Percentiles rank a stretch among this genome's conserved stretches.
Evolutionary conservation across 64 coral and sea anemone genomes (phyloP).

Genomic region (Pocillopora verrucosa): DNA sequence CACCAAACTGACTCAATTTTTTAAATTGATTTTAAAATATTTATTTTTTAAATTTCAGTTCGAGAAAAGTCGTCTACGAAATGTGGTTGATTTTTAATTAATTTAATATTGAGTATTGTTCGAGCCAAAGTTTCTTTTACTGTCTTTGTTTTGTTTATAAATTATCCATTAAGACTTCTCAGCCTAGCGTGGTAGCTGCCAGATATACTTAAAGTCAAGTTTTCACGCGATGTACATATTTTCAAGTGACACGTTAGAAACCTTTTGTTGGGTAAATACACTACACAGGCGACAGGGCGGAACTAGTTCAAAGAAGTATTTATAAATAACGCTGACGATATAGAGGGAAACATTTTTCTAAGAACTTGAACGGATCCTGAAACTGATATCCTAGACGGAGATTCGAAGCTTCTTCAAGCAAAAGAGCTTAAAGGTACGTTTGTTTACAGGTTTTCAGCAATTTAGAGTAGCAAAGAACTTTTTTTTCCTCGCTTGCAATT

Average conservation of each 20-base stretch:
- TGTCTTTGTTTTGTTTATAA: background rate
- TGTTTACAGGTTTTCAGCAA: background rate
- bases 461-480: background rate
- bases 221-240: background rate
- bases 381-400: background rate
- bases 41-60: too few species aligned
- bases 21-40: too few species aligned
- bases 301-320: background rate
- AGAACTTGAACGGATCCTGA: background rate
- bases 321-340: background rate
- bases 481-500: background rate
- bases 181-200: background rate
- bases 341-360: background rate
- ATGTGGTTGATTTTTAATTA: background rate
- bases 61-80: too few species aligned
- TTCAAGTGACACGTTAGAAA: background rate
- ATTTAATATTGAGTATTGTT: background rate
- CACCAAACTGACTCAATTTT: too few species aligned
- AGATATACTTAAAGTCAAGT: background rate
- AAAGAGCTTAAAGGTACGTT: background rate
- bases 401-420: background rate
- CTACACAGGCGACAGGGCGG: background rate
- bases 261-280: background rate
- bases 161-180: background rate
- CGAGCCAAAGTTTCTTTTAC: background rate